Percentiles rank a stretch among this genome's conserved stretches.
phyloP scores from a whole-genome alignment of 2,113 vertebrate species.

The Macrotus californicus region DNA sequence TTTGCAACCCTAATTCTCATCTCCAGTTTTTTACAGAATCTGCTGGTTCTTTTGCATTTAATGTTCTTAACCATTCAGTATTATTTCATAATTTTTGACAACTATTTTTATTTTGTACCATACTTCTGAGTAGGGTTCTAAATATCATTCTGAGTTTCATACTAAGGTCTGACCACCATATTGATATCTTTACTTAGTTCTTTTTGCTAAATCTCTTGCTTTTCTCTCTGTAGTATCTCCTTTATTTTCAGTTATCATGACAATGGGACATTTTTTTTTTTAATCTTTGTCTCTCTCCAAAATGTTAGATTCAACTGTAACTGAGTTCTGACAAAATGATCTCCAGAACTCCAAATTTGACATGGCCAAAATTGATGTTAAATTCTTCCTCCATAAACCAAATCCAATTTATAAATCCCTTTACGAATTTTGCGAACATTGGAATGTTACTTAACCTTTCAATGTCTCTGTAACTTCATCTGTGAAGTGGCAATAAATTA shows the following conservation, averaged over 20 bases:
- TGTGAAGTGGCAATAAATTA: background rate
- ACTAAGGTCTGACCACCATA: background rate
- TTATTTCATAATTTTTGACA: background rate
- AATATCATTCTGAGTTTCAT: background rate
- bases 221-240: background rate
- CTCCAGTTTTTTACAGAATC: background rate
- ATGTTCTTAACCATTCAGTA: background rate
- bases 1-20: background rate
- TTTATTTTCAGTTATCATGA: background rate
- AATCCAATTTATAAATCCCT: background rate
- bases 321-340: background rate
- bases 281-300: background rate
- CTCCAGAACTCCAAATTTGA: background rate
- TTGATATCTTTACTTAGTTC: background rate
- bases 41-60: background rate
- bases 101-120: background rate
- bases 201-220: background rate
- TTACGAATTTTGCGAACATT: background rate
- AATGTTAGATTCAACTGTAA: background rate
- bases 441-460: background rate
- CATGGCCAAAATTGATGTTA: background rate
- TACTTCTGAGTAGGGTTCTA: background rate
- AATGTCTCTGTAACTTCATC: background rate
- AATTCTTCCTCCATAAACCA: background rate
- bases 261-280: background rate